phyloP scores from a whole-genome alignment of 1,140 invertebrate genomes.

The Ceratitis capitata region DNA sequence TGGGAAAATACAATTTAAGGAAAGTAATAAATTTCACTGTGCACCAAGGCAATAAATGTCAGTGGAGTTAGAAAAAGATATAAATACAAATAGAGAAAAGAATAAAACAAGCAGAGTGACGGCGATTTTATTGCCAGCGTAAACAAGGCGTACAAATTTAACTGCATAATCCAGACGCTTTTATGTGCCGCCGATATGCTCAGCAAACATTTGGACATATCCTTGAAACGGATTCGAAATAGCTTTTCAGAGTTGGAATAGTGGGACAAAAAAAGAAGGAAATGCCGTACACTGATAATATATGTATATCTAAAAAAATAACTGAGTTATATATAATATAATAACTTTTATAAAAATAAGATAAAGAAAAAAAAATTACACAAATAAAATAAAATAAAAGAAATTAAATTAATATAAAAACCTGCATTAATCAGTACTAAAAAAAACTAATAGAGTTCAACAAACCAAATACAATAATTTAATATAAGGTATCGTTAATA shows the following conservation, averaged over 20 bases:
- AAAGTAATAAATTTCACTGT: not conserved
- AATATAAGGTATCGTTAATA: no score
- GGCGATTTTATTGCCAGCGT: constrained; percentile 10
- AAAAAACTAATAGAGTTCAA: no score
- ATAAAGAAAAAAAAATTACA: no score
- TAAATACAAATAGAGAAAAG: not conserved
- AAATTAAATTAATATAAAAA: no score
- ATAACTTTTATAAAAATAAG: no score
- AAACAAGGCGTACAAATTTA: constrained; percentile 4
- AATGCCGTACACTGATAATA: no score
- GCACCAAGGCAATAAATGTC: constrained; percentile 23
- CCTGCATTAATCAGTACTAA: not conserved
- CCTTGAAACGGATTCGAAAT: not conserved
- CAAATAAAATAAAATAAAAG: no score
- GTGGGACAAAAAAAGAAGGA: not conserved
- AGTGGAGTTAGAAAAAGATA: not conserved
- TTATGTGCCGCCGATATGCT: constrained; percentile 6
- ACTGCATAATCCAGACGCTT: constrained; percentile 30
- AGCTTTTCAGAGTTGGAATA: not conserved
- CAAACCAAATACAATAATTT: no score
- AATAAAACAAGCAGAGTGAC: not conserved
- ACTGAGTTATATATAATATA: no score
- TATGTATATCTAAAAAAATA: no score
- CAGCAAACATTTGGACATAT: not conserved
- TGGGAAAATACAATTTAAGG: not conserved